These are phyloP conservation scores for Crotalus tigris DNA, from an alignment of 2,113 vertebrate genomes.

Conservation along the genomic window DNA sequence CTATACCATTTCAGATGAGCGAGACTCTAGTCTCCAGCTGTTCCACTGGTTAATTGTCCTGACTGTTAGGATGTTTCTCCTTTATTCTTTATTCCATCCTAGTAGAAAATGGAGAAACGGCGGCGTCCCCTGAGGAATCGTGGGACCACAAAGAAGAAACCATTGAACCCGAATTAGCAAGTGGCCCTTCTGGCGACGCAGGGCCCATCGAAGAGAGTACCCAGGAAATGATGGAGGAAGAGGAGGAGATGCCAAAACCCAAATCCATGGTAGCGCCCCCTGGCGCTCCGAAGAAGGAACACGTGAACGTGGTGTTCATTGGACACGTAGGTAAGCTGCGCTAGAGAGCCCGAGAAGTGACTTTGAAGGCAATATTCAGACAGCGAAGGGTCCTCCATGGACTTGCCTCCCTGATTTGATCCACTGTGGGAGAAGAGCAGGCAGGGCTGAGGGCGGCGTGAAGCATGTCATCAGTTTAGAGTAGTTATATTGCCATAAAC, in stretches of 20 bases:
- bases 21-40: too few relatives aligned
- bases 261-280: conserved; percentile 84
- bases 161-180: conserved; percentile 77
- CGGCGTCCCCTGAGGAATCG: conserved; percentile 89
- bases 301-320: conserved; percentile 98
- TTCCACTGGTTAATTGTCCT: too few relatives aligned
- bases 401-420: not conserved
- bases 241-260: conserved; percentile 87
- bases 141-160: conserved; percentile 95
- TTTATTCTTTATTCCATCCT: conserved; percentile 41
- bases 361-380: not conserved
- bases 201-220: conserved; percentile 72
- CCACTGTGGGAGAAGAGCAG: not conserved
- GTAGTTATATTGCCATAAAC: not conserved
- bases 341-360: not conserved
- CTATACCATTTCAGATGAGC: too few relatives aligned
- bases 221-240: conserved; percentile 89
- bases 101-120: conserved; percentile 93
- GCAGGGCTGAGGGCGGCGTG: not conserved
- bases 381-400: not conserved
- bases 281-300: conserved; percentile 95
- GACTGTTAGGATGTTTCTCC: too few relatives aligned
- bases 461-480: not conserved
- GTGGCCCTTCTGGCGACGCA: conserved; percentile 67
- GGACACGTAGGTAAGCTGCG: conserved; percentile 90